Base-by-base conservation (phyloP, 1,140 invertebrate species). In the Drosophila novamexicana region DNA sequence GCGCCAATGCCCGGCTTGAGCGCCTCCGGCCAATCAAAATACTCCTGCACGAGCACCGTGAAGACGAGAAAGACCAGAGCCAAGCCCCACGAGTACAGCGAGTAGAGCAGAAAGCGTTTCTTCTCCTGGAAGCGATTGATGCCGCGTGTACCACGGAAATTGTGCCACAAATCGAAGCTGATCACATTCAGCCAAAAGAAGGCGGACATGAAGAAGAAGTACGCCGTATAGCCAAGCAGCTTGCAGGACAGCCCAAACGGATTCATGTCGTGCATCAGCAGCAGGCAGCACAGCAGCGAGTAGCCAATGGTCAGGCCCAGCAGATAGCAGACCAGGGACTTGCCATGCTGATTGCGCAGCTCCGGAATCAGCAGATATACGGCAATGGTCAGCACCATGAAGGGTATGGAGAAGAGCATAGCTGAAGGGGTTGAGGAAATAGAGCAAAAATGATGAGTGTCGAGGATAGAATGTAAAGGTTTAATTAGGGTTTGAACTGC, bases 181-280 rank as follows among this genome's bases (percentile, higher is more conserved):
- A 97, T 96, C 10, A 96, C 94, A 75, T 95, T 96, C 76, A 97
- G 94, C 96, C 96, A 97, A 65, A 95, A 95, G 91, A 97, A 97
- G 70, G 95, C 95, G 0, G 95, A 93, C 81, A 96, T 93, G 92
- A 96, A 96, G 73, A 95, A 95, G 92, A 95, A 96, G 91, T 97
- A 96, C 22, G 96, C 93, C 50, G 94, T 93, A 57, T 96, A 94
- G 5, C 95, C 89, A 0, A 91, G 56, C 3, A 63, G 0, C 32
- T 91, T 89, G 58, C 90, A 92, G 0, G 66, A 2, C 1, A 59
- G 4, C 0, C 66, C 37, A 5, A 53, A 45, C 0, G 84, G 73
- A 52, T 86, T 32, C 0, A 86, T 37, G n/a, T 77, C 7, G 1
- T 72, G 45, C 0, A 62, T 6, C 3, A 96, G 77, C 56, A 95